Conservation (phyloP, 1,140 invertebrate species). For the Euura lappo region DNA sequence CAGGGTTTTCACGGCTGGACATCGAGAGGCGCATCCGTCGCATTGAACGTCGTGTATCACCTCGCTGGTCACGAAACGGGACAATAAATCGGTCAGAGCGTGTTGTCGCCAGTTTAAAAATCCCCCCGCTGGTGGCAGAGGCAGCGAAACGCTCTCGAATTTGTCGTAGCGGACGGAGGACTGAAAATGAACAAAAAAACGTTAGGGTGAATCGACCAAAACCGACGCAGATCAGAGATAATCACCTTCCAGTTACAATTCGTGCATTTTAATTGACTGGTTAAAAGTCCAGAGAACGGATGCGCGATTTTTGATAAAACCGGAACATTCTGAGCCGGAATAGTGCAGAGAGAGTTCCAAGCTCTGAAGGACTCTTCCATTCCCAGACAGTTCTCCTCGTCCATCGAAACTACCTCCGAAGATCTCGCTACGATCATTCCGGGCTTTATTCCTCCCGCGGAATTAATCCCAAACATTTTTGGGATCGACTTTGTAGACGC, state of each 20-base stretch:
- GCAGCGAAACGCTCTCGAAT: slow-evolving; percentile 85
- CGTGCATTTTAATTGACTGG: slow-evolving; percentile 83
- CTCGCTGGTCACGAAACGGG: slow-evolving; percentile 84
- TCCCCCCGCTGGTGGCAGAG: slow-evolving; percentile 67
- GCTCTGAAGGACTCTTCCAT: slow-evolving; percentile 36
- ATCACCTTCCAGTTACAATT: slow-evolving; percentile 78
- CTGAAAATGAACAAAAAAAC: slow-evolving; percentile 54
- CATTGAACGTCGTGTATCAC: slow-evolving; percentile 84
- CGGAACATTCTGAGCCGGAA: slow-evolving; percentile 38
- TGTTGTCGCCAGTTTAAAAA: slow-evolving; percentile 62
- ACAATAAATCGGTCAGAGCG: slow-evolving; percentile 73
- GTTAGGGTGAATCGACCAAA: slow-evolving; percentile 8
- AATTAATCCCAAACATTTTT: slow-evolving; percentile 27
- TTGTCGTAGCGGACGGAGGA: slow-evolving; percentile 87
- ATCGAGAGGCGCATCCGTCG: slow-evolving; percentile 70
- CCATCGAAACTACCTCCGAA: slow-evolving; percentile 43
- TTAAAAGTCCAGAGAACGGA: slow-evolving; percentile 82
- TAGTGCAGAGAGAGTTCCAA: slow-evolving; percentile 51
- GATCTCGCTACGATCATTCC: slow-evolving; percentile 56
- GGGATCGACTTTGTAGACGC: slow-evolving; percentile 43
- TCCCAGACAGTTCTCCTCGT: slow-evolving; percentile 16
- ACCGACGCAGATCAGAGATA: slow-evolving; percentile 16
- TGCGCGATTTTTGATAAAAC: slow-evolving; percentile 54
- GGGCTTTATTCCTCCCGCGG: slow-evolving; percentile 39
- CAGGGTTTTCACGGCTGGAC: slow-evolving; percentile 72